These are phyloP conservation scores for Lysandra bellargus DNA, from an alignment of 2,888 invertebrate genomes.

Conservation along the genomic window DNA sequence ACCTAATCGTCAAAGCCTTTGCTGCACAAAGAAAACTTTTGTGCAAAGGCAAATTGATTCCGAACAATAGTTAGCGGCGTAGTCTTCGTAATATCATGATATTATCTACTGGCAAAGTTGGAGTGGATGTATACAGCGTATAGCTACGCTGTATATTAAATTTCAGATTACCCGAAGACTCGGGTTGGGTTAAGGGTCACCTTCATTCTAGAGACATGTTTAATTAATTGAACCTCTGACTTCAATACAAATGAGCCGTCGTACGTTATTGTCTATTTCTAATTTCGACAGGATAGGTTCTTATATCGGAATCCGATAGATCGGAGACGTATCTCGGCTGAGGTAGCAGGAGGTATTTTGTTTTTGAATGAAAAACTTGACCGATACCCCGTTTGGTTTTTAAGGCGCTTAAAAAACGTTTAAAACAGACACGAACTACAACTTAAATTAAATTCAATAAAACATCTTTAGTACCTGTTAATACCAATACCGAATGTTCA, in stretches of 20 bases:
- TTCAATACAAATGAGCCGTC: constrained; percentile 22
- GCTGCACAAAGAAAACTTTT: constrained; percentile 49
- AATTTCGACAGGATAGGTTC: constrained; percentile 9
- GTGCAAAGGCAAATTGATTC: constrained; percentile 48
- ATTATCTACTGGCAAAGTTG: constrained; percentile 13
- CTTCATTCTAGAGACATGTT: constrained; percentile 20
- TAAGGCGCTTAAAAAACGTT: neutral
- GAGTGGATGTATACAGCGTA: constrained; percentile 7
- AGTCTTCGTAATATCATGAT: constrained; percentile 26
- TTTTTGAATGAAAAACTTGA: constrained; percentile 8
- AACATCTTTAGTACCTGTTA: constrained; percentile 20
- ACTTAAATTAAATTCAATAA: constrained; percentile 27
- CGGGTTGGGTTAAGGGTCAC: constrained; percentile 20
- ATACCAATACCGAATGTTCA: neutral
- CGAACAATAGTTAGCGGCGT: constrained; percentile 48
- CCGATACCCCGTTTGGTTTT: constrained; percentile 7
- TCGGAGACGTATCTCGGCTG: neutral
- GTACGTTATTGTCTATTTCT: constrained; percentile 19
- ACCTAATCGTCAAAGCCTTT: constrained; percentile 47
- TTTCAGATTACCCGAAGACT: constrained; percentile 23
- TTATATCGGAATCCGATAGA: neutral
- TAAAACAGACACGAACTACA: constrained; percentile 20
- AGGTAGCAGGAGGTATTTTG: constrained; percentile 4
- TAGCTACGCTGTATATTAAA: constrained; percentile 19
- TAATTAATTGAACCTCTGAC: constrained; percentile 27